These are phyloP conservation scores for Euwallacea similis DNA, from an alignment of 1,140 invertebrate genomes.

Conservation along the genomic window DNA sequence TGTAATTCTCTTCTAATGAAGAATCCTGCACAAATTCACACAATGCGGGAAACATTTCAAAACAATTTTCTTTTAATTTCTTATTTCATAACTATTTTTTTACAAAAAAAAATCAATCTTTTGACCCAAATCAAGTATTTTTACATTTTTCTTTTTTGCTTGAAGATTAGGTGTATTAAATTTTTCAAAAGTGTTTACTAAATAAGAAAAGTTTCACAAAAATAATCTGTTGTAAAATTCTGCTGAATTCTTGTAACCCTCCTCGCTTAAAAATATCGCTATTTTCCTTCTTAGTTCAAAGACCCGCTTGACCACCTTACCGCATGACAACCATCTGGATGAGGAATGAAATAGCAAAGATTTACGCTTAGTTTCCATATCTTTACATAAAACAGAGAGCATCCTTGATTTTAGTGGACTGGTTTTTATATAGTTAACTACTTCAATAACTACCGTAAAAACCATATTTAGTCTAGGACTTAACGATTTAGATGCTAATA, in stretches of 20 bases:
- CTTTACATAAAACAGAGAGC: constrained; percentile 2
- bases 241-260: no score
- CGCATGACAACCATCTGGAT: constrained; percentile 21
- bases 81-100: constrained; percentile 2
- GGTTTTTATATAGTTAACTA: no score
- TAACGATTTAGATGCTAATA: no score
- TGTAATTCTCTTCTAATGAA: constrained; percentile 4
- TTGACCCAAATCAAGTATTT: not conserved
- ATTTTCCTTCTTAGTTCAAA: constrained; percentile 40
- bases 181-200: constrained; percentile 4
- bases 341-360: constrained; percentile 26
- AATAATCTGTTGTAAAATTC: not conserved
- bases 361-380: constrained; percentile 37
- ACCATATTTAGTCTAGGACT: no score
- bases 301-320: constrained; percentile 33
- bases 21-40: not conserved
- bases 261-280: constrained; percentile 12
- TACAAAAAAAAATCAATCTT: not conserved
- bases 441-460: no score
- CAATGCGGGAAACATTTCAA: constrained; percentile 6
- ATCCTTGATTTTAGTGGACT: no score
- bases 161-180: constrained; percentile 8
- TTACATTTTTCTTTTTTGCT: not conserved
- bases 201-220: not conserved
- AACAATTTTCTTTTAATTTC: not conserved